phyloP scores from a whole-genome alignment of 2,888 invertebrate species.

The Drosophila atripex region DNA sequence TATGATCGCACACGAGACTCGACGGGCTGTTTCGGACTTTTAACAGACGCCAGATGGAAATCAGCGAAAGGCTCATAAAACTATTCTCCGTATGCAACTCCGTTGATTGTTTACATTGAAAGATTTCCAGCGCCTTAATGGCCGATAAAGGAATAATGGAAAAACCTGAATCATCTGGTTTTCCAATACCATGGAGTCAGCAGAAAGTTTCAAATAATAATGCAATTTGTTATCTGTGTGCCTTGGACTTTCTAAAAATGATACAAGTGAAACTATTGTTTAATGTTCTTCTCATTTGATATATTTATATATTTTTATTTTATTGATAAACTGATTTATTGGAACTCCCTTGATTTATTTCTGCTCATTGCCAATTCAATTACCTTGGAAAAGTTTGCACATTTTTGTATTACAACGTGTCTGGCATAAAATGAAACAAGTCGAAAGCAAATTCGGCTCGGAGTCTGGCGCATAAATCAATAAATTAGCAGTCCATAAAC shows the following conservation, averaged over 20 bases:
- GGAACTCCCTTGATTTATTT: constrained; percentile 30
- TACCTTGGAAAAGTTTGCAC: constrained; percentile 2
- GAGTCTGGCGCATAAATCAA: constrained; percentile 44
- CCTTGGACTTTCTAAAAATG: too few species aligned
- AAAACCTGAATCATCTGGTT: constrained; percentile 38
- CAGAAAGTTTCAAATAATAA: background rate
- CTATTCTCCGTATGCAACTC: constrained; percentile 30
- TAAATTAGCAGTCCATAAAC: constrained; percentile 72
- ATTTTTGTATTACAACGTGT: constrained; percentile 35
- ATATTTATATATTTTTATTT: background rate
- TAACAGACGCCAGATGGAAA: constrained; percentile 41
- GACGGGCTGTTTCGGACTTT: background rate
- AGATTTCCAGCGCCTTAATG: constrained; percentile 32
- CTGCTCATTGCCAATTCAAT: constrained; percentile 26
- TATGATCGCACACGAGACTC: constrained; percentile 41
- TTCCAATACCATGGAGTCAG: constrained; percentile 6
- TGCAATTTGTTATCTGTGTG: background rate
- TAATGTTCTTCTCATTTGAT: background rate
- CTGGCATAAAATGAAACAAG: constrained; percentile 26
- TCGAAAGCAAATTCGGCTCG: constrained; percentile 18
- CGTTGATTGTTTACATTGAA: constrained; percentile 34
- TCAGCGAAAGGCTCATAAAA: constrained; percentile 40
- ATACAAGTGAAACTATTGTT: too few species aligned
- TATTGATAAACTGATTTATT: background rate
- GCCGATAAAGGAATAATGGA: constrained; percentile 28